Conservation (phyloP, 1,140 invertebrate species). For the Gonatopus flavifemur region DNA sequence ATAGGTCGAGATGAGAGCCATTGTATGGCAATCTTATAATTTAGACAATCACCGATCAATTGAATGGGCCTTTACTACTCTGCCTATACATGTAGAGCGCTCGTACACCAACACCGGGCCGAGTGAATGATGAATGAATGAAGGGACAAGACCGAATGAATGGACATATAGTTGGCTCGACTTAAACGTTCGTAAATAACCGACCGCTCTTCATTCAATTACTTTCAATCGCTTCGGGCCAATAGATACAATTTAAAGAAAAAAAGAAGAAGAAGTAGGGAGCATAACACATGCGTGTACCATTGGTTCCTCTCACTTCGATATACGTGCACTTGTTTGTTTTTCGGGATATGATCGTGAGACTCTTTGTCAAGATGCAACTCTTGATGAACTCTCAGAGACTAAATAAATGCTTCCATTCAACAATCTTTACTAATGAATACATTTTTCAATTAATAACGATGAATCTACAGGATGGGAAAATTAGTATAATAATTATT, state of each 20-base stretch:
- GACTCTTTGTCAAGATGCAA: too few relatives aligned
- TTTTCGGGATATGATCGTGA: too few relatives aligned
- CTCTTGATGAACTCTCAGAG: too few relatives aligned
- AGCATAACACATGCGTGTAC: too few relatives aligned
- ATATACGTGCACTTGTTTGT: too few relatives aligned
- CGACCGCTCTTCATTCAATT: conserved; percentile 59
- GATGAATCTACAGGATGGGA: too few relatives aligned
- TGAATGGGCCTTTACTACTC: conserved; percentile 61
- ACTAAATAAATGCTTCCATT: too few relatives aligned
- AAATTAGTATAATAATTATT: too few relatives aligned
- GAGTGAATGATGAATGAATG: conserved; percentile 60
- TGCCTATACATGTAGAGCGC: conserved; percentile 56
- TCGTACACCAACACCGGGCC: conserved; percentile 49
- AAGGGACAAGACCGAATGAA: conserved; percentile 60
- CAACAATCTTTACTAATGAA: too few relatives aligned
- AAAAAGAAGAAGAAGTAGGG: too few relatives aligned
- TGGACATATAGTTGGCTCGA: conserved; percentile 59
- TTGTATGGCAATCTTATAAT: conserved; percentile 62
- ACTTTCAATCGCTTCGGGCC: conserved; percentile 60
- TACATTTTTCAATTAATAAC: too few relatives aligned
- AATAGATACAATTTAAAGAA: conserved; percentile 61
- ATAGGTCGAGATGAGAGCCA: conserved; percentile 61
- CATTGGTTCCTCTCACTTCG: too few relatives aligned
- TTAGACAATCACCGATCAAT: conserved; percentile 62
- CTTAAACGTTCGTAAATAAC: conserved; percentile 61